Conservation (phyloP, 2,888 invertebrate genomes). For the Smittia aterrima region DNA sequence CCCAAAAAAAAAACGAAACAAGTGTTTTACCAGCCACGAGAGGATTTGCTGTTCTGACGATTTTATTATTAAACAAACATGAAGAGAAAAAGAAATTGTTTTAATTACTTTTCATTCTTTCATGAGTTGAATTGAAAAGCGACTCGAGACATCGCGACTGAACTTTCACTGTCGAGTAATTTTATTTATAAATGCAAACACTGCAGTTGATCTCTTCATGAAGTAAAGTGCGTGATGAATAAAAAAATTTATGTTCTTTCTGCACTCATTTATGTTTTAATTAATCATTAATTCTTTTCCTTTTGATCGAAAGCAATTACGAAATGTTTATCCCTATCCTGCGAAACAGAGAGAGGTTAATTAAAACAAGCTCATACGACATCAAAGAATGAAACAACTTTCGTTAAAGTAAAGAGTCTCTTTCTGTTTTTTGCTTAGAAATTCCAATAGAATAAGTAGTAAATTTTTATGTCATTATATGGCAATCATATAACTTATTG, state of each 20-base stretch:
- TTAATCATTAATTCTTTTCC: background rate
- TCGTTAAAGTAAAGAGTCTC: too few species aligned
- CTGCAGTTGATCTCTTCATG: background rate
- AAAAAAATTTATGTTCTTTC: background rate
- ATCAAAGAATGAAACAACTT: too few species aligned
- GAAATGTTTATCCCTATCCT: too few species aligned
- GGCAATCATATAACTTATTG: conserved; percentile 34
- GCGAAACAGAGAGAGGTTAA: too few species aligned
- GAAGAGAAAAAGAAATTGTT: background rate
- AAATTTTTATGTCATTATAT: background rate
- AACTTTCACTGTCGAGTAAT: too few species aligned
- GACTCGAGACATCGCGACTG: too few species aligned
- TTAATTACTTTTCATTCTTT: conserved; percentile 35
- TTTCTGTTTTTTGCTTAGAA: too few species aligned
- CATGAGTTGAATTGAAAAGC: too few species aligned
- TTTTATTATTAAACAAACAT: background rate
- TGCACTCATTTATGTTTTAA: background rate
- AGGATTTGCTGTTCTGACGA: conserved; percentile 2
- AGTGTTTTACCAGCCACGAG: conserved; percentile 2
- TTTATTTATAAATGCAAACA: background rate
- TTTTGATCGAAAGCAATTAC: too few species aligned
- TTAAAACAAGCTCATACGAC: too few species aligned
- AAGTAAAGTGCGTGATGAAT: background rate
- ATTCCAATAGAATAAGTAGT: too few species aligned
- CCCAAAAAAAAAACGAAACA: conserved; percentile 25